These are phyloP conservation scores for Pseudobourletiella spinata DNA, from an alignment of 1,140 invertebrate genomes.

Conservation along the genomic window DNA sequence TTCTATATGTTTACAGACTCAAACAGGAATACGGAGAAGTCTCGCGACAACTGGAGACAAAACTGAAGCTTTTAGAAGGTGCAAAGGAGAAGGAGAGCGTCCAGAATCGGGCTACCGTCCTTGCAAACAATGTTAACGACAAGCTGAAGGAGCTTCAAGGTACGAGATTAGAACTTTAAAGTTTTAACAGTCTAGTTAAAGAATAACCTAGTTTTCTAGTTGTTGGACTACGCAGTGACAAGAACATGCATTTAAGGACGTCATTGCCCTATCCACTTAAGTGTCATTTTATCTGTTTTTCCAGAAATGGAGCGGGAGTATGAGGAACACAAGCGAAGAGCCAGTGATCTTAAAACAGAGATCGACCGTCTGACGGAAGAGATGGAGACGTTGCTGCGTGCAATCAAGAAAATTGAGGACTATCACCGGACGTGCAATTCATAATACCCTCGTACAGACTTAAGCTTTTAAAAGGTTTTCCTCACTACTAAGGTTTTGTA, in stretches of 20 bases:
- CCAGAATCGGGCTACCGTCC: constrained; percentile 59
- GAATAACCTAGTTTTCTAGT: neutral
- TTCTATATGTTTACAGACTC: constrained; percentile 39
- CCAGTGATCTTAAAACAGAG: constrained; percentile 41
- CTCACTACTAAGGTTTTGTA: too few species aligned
- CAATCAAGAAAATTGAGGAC: constrained; percentile 44
- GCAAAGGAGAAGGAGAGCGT: constrained; percentile 62
- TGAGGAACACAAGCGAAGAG: constrained; percentile 42
- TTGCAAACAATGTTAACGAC: constrained; percentile 62
- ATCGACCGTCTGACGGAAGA: constrained; percentile 43
- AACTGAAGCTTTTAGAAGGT: constrained; percentile 52
- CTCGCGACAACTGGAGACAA: constrained; percentile 49
- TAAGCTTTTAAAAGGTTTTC: too few species aligned
- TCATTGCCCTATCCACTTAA: neutral
- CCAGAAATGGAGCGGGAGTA: constrained; percentile 48
- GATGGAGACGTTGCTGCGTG: constrained; percentile 45
- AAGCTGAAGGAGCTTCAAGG: constrained; percentile 64
- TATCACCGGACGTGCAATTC: constrained; percentile 45
- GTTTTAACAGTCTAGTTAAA: neutral
- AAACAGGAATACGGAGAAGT: constrained; percentile 52
- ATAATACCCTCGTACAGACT: constrained; percentile 27
- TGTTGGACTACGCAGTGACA: neutral
- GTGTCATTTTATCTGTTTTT: neutral
- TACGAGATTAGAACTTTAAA: constrained; percentile 35
- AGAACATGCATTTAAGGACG: neutral